These are phyloP conservation scores for Drosophila aff. DNA, from an alignment of 1,140 invertebrate species.

Conservation along the genomic window DNA sequence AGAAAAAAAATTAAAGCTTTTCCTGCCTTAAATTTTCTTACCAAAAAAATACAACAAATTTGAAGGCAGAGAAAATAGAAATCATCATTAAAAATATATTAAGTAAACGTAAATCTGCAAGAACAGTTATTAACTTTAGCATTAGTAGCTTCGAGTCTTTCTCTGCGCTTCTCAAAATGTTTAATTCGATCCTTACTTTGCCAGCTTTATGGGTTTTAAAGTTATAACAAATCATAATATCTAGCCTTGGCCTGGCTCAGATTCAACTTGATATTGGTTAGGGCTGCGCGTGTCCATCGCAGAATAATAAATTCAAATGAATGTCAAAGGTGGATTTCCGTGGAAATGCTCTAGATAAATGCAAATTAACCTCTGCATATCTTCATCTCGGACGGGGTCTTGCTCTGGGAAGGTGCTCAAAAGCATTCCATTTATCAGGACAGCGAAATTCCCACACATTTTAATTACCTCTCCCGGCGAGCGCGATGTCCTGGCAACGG, in stretches of 20 bases:
- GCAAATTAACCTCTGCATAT: constrained; percentile 24
- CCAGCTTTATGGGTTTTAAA: too few species aligned
- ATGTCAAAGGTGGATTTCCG: constrained; percentile 1
- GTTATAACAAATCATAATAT: not conserved
- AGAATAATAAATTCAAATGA: constrained; percentile 18
- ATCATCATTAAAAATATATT: not conserved
- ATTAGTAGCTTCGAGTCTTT: too few species aligned
- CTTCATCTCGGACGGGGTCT: not conserved
- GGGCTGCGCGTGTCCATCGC: not conserved
- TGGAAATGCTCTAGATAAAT: constrained; percentile 16
- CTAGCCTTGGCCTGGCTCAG: not conserved
- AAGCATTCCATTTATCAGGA: constrained; percentile 23
- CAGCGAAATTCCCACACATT: constrained; percentile 17
- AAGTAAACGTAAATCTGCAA: too few species aligned
- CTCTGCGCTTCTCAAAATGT: too few species aligned
- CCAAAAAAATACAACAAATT: not conserved
- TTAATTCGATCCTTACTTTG: too few species aligned
- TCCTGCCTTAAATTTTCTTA: constrained; percentile 6
- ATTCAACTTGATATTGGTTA: not conserved
- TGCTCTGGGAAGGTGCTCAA: not conserved
- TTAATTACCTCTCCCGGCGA: constrained; percentile 32
- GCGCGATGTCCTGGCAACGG: constrained; percentile 36
- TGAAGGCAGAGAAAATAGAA: not conserved
- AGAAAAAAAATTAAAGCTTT: not conserved
- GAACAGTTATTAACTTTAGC: too few species aligned